A percentile compares a stretch with the other conserved stretches of the same genome.
Conservation (phyloP, 2,113 vertebrate species). For the Nesogale talazaci region DNA sequence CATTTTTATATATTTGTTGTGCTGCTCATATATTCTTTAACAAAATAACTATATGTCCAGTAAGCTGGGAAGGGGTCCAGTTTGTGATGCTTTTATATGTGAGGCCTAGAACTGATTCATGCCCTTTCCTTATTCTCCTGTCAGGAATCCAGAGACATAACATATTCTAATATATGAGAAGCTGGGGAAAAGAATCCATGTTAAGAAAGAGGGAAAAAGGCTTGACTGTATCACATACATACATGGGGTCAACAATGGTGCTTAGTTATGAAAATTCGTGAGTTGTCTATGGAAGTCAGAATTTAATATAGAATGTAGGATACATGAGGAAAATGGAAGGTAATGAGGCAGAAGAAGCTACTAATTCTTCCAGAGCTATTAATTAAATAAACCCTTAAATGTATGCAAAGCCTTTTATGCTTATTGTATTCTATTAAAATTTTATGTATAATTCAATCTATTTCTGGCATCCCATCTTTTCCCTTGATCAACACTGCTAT, state of each 20-base stretch:
- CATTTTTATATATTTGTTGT: not conserved
- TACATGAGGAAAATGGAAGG: not conserved
- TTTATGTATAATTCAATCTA: conserved; percentile 18
- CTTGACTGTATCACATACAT: not conserved
- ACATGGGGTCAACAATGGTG: not conserved
- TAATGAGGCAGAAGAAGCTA: not conserved
- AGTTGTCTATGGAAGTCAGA: not conserved
- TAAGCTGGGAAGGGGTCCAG: not conserved
- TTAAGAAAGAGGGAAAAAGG: not conserved
- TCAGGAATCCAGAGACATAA: not conserved
- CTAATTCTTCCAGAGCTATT: not conserved
- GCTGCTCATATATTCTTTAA: not conserved
- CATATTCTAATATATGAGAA: not conserved
- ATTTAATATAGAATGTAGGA: not conserved
- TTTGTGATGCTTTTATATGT: not conserved
- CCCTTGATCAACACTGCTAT: conserved; percentile 14
- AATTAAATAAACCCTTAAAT: conserved; percentile 31
- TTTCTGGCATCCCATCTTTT: conserved; percentile 23
- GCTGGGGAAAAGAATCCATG: not conserved
- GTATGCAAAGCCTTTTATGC: not conserved
- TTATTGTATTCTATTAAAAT: conserved; percentile 51
- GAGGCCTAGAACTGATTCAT: not conserved
- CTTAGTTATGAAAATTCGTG: not conserved
- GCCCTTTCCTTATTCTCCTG: not conserved
- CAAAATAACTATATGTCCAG: not conserved